These are phyloP conservation scores for Eristalinus sepulchralis DNA, from an alignment of 2,888 invertebrate genomes.

Conservation along the genomic window DNA sequence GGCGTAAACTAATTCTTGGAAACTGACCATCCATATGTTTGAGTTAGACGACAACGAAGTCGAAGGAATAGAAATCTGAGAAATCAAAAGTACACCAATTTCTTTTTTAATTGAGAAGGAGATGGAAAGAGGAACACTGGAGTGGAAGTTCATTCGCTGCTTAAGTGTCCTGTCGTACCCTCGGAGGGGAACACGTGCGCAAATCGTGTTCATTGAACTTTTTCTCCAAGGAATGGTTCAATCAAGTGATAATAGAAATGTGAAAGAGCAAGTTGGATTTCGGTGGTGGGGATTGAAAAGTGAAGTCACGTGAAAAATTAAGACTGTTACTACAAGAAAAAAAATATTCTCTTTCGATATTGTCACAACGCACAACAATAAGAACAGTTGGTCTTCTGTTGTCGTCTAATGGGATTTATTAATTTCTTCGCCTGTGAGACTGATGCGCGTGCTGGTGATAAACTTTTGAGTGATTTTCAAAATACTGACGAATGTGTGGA, in stretches of 20 bases:
- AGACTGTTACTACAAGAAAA: not conserved
- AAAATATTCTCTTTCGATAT: not conserved
- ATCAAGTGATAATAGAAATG: not conserved
- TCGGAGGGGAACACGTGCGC: not conserved
- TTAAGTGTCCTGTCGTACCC: not conserved
- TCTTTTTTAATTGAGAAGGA: not conserved
- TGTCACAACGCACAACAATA: not conserved
- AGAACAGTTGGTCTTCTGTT: not conserved
- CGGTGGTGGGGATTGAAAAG: not conserved
- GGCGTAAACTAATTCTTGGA: conserved; percentile 17
- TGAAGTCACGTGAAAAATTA: not conserved
- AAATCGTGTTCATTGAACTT: not conserved
- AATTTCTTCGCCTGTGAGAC: not conserved
- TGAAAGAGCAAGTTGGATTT: not conserved
- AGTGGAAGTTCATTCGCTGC: not conserved
- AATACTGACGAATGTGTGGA: not conserved
- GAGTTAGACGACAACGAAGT: not conserved
- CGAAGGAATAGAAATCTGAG: not conserved
- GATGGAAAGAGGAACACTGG: not conserved
- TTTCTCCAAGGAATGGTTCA: not conserved
- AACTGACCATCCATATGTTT: not conserved
- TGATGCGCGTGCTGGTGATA: not conserved
- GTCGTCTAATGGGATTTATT: not conserved
- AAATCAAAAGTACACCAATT: not conserved
- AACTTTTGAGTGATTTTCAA: not conserved